Base-by-base conservation (phyloP, 2,113 vertebrate species). In the Misgurnus mizolepis region DNA sequence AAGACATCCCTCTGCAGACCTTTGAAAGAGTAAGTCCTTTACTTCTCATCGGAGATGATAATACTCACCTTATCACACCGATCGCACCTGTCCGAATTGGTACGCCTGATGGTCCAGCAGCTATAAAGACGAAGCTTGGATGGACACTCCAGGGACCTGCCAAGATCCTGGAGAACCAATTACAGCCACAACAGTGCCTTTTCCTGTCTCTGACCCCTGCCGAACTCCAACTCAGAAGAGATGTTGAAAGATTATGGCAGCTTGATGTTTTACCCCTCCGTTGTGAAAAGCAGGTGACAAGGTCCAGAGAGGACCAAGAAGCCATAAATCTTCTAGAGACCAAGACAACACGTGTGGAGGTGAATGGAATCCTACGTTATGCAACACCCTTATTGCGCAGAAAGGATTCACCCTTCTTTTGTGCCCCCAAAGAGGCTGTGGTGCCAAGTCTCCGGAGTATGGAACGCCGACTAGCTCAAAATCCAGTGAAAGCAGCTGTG, bases 341-440 rank as follows among this genome's bases (percentile, higher is more conserved):
- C 9, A 72, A 11, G 34, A 79, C 39, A 0, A n/a, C 15, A 8
- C 10, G 22, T 0, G 39, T 83, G 14, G 40, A 60, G 4, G 76
- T 79, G 3, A 40, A 74, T 39, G 61, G 58, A n/a, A 53, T 79
- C 1, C 18, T 53, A 3, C 8, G 50, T 7, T 79, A 79, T 27
- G 76, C 76, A 79, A 22, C 81, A 8, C 76, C 81, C 1, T 39
- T 79, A 15, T 64, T 83, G n/a, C 8, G 64, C 3, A 56, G 9
- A 4, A 22, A 43, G 11, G 27, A 67, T 39, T 58, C 39, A 15
- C 18, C 68, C 6, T 12, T 15, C 2, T 40, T 79, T 5, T 49
- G 15, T 39, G 76, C 68, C 3, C 49, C 34, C 1, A 72, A 47
- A 40, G 76, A 82, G 47, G 49, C 18, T 0, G 61, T 78, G 4